Conservation (phyloP, 2,888 invertebrate genomes). For the Parnassius smintheus region DNA sequence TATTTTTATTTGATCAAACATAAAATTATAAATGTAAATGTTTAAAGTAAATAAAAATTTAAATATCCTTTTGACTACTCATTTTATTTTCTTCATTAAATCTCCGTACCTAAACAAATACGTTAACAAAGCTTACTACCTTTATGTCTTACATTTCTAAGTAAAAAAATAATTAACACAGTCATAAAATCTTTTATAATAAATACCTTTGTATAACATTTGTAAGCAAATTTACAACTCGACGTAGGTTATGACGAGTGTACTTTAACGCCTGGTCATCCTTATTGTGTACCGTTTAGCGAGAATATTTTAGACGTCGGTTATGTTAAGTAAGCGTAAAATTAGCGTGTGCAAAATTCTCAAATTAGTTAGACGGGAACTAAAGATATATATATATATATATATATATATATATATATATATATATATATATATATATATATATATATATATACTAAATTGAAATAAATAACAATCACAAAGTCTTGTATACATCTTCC, state of each 20-base stretch:
- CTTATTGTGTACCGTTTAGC: constrained; percentile 25
- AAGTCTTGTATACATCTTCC: too few relatives aligned
- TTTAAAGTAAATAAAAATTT: constrained; percentile 9
- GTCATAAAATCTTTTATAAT: constrained; percentile 24
- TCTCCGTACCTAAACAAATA: constrained; percentile 4
- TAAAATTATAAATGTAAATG: too few relatives aligned
- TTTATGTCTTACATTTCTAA: constrained; percentile 11
- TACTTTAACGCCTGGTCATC: constrained; percentile 22
- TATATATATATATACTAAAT: too few relatives aligned
- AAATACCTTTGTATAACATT: constrained; percentile 9
- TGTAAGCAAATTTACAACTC: constrained; percentile 11
- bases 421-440: too few relatives aligned
- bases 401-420: too few relatives aligned
- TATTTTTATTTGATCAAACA: too few relatives aligned
- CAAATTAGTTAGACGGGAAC: neutral
- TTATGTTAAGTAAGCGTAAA: constrained; percentile 11
- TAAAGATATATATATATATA: too few relatives aligned
- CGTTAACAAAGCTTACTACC: constrained; percentile 3
- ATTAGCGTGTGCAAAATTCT: constrained; percentile 2
- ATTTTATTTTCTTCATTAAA: constrained; percentile 1
- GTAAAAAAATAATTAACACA: constrained; percentile 24
- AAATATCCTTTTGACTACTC: neutral
- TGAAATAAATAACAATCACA: too few relatives aligned
- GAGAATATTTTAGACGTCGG: neutral
- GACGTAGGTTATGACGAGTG: constrained; percentile 17